Conservation (phyloP, 2,113 vertebrate species). For the Phainopepla nitens region DNA sequence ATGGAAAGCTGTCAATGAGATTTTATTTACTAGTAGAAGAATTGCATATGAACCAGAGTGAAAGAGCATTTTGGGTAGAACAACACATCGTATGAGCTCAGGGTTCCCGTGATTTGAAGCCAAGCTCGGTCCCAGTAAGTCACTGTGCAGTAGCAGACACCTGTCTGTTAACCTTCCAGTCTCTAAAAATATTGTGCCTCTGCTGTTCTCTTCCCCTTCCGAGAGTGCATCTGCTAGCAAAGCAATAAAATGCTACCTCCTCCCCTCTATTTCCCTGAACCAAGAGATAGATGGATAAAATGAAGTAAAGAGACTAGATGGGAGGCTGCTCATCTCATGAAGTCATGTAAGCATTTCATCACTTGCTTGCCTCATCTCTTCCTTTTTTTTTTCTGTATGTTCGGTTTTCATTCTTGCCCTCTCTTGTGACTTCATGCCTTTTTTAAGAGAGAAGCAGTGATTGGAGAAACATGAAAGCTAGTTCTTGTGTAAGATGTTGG, state of each 20-base stretch:
- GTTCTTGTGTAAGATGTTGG: background rate
- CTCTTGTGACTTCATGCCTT: background rate
- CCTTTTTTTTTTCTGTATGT: background rate
- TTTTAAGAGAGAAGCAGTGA: background rate
- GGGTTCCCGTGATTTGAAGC: background rate
- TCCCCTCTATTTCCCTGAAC: background rate
- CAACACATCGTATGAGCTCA: background rate
- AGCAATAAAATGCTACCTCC: background rate
- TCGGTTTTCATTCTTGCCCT: background rate
- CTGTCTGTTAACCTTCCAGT: background rate
- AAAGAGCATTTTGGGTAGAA: background rate
- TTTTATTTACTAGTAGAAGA: conserved; percentile 13
- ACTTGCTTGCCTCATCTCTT: background rate
- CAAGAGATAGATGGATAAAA: background rate
- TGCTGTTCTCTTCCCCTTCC: background rate
- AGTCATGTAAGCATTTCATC: background rate
- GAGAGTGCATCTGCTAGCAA: background rate
- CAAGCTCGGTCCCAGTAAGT: background rate
- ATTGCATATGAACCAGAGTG: background rate
- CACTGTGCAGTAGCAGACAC: background rate
- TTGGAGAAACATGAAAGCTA: background rate
- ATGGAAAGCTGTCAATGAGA: background rate
- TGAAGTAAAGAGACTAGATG: background rate
- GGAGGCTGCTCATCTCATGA: background rate
- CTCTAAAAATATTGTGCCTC: background rate